Evolutionary conservation across 2,888 invertebrate species (phyloP), one percentile per base, ranked within the genome.

Genomic region (Priapulus caudatus): DNA sequence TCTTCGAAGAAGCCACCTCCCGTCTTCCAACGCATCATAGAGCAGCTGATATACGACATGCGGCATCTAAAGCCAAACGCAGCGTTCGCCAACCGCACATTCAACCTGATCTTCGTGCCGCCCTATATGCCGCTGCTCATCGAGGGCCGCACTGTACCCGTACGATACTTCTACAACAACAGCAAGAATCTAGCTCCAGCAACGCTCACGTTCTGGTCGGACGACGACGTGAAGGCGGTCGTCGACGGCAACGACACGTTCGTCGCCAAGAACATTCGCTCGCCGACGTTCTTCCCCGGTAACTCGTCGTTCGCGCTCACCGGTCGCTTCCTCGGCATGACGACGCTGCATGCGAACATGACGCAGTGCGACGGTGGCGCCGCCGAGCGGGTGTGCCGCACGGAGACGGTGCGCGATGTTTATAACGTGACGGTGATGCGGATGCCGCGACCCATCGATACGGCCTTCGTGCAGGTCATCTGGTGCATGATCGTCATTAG

Each of bases 401-500:
- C 33, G n/a, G 33, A 33, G n/a, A 10, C 10, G n/a, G 10, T 33
- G 33, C 10, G n/a, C 10, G n/a, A 33, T 33, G 33, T 33, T 33
- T 33, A 33, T n/a, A 33, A n/a, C 10, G n/a, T 33, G 10, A 10
- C 10, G 10, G 33, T 33, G 33, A 10, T 33, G 33, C 10, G 33
- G 33, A 33, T 33, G 33, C 33, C 33, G 33, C 10, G 33, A 33
- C n/a, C n/a, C 10, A 33, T 33, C 52, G 56, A 57, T 15, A 43
- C 51, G 5, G 44, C 67, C 2, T 73, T 75, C 55, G 63, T 67
- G 5, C 56, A 60, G 2, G 54, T 66, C 0, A 63, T 72, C 10
- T 64, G 64, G 24, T 46, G 63, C 5, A 61, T 73, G 22, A 64
- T 73, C 4, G 58, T 67, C 10, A 54, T 70, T 44, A 65, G 70